Evolutionary conservation across 37 sponge, comb jelly and placozoan genomes (phyloP), one percentile per base, ranked within the genome.

Genomic region (Haliclona indistincta): DNA sequence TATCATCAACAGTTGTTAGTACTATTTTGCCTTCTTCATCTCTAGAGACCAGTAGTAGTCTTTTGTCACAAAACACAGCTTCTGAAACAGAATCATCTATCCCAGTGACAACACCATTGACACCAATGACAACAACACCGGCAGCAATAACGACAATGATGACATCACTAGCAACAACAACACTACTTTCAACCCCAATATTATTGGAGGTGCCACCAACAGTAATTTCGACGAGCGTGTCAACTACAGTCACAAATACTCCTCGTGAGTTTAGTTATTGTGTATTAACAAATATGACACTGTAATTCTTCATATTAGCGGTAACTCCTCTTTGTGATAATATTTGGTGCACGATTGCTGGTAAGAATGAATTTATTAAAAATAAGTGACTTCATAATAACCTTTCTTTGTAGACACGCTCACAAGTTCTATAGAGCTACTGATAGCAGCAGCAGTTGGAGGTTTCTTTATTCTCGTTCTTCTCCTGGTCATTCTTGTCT

Each of bases 381-480:
- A n/a, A n/a, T n/a, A n/a, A n/a, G n/a, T n/a, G n/a, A n/a, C n/a
- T n/a, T n/a, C n/a, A n/a, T n/a, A n/a, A n/a, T n/a, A n/a, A n/a
- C n/a, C n/a, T n/a, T n/a, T n/a, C n/a, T n/a, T n/a, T n/a, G n/a
- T n/a, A n/a, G n/a, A n/a, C n/a, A n/a, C n/a, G n/a, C n/a, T n/a
- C n/a, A n/a, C n/a, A n/a, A 25, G 43, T 8, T 3, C 0, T 51
- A 28, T 33, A 47, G 32, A 33, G 35, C 37, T 4, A 32, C 8
- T 47, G 26, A 28, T 67, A 23, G 68, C 32, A 4, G 17, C 26
- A 3, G 53, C 17, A 2, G 70, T 61, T 36, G 88, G 70, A 26
- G 73, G 61, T 13, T 42, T 37, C 2, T 44, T 81, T 5, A 65
- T 81, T 22, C 5, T 64, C 32, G 30, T 88, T 6, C 67, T 88